A percentile compares a stretch with the other conserved stretches of the same genome.
Conservation (phyloP, 64 coral and sea anemone species). For the Hydrozoanthus tunicans region DNA sequence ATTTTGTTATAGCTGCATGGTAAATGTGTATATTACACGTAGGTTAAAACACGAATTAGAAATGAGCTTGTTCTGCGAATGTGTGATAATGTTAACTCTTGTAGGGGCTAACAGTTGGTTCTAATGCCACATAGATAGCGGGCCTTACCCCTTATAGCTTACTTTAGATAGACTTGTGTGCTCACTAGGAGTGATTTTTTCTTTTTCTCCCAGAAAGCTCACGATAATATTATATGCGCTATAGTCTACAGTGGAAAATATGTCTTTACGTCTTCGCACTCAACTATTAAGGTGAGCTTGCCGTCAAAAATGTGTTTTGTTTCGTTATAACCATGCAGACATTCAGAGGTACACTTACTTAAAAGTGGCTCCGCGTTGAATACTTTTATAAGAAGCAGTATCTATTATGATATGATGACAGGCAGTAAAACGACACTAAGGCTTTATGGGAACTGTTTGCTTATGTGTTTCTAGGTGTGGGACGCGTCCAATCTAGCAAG, state of each 20-base stretch:
- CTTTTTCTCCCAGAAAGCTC: slow-evolving; percentile 80
- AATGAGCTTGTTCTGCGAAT: no score
- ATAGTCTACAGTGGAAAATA: slow-evolving; percentile 94
- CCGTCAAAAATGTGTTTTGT: background rate
- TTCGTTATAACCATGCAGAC: background rate
- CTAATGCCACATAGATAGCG: no score
- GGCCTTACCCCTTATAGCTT: no score
- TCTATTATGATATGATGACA: background rate
- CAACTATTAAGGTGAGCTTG: slow-evolving; percentile 87
- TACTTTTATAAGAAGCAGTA: background rate
- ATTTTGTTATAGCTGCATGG: no score
- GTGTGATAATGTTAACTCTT: no score
- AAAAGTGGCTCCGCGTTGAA: background rate
- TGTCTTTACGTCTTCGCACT: slow-evolving; percentile 94
- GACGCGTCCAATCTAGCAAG: slow-evolving; percentile 73
- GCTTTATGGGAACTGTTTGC: background rate
- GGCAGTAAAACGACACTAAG: background rate
- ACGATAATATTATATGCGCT: slow-evolving; percentile 94
- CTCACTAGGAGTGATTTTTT: background rate
- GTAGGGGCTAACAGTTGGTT: no score
- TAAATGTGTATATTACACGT: no score
- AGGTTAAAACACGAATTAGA: no score
- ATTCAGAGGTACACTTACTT: background rate
- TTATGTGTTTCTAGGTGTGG: slow-evolving; percentile 69
- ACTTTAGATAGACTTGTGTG: background rate